Evolutionary conservation across 2,113 vertebrate species (phyloP), one percentile per base, ranked within the genome.

Genomic region (Ctenodactylus gundi): DNA sequence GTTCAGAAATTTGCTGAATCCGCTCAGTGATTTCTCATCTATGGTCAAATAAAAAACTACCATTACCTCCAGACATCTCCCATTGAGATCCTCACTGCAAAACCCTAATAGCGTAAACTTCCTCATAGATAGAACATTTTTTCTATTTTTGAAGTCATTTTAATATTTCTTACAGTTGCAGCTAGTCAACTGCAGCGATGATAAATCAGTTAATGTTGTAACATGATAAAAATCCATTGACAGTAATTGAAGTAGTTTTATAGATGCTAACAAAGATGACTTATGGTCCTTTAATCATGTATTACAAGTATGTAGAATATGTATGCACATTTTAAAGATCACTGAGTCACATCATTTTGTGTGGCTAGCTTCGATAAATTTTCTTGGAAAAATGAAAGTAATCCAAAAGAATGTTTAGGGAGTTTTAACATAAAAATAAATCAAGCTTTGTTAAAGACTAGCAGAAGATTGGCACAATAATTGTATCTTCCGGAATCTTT

Each of bases 141-240:
- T 83, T 57, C 64, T 0, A 95, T 72, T 34, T 55, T 87, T 95
- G 84, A 60, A 90, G 1, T 81, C 70, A 93, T 21, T 93, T 6
- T 92, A 68, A 62, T 94, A 70, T 93, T 75, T 58, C 0, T 3
- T 94, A 92, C 55, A 41, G 31, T 53, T 94, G 13, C 21, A 97
- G 44, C 29, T 88, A 81, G 88, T 96, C 55, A 95, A 76, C 9
- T 83, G 12, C 27, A 88, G 14, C 25, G 70, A 12, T 29, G 29
- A 87, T 36, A 4, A 95, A 39, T 57, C 64, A 21, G 73, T 75
- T 65, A 21, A 2, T 58, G 0, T 11, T n/a, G n/a, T 14, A 49
- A 62, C 1, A 58, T 29, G 23, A 65, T 72, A 77, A 86, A 95
- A 73, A 62, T 39, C 13, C 57, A 53, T 44, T 36, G 34, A 51